Evolutionary conservation across 2,113 vertebrate species (phyloP).

Genomic region (Neodontobutis hainanensis): DNA sequence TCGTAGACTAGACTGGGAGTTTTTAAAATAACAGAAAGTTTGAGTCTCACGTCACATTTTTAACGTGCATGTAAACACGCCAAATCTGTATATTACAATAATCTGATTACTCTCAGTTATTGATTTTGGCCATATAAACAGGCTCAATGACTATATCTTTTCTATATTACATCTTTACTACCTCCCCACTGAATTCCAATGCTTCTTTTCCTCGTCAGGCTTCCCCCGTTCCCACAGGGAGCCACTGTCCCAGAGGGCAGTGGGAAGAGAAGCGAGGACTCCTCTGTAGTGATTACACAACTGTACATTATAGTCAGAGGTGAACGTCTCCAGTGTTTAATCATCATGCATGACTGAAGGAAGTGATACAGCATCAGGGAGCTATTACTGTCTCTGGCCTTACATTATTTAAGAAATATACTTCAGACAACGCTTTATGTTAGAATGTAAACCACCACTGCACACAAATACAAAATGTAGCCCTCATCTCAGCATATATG

Average conservation of each 20-base stretch:
- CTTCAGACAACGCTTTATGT: background rate
- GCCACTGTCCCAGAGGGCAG: constrained; percentile 12
- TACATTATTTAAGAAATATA: background rate
- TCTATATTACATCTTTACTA: too few species aligned
- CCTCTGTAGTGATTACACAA: constrained; percentile 25
- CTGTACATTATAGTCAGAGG: background rate
- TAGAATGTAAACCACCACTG: background rate
- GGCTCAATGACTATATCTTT: too few species aligned
- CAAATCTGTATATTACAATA: too few species aligned
- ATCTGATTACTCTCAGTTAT: too few species aligned
- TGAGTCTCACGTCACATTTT: too few species aligned
- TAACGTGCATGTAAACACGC: too few species aligned
- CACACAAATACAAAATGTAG: background rate
- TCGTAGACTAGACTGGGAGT: too few species aligned
- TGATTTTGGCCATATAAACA: too few species aligned
- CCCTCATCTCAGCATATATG: background rate
- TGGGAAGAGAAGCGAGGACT: constrained; percentile 30
- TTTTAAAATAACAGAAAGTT: too few species aligned
- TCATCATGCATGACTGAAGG: background rate
- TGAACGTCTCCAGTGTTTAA: background rate
- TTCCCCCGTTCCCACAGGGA: background rate
- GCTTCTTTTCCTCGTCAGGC: background rate
- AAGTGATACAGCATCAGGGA: background rate
- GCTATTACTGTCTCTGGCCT: background rate
- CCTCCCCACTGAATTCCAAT: background rate